Conservation (phyloP, 30 jellyfish, hydroid and myxozoan species). For the Mastigias papua region DNA sequence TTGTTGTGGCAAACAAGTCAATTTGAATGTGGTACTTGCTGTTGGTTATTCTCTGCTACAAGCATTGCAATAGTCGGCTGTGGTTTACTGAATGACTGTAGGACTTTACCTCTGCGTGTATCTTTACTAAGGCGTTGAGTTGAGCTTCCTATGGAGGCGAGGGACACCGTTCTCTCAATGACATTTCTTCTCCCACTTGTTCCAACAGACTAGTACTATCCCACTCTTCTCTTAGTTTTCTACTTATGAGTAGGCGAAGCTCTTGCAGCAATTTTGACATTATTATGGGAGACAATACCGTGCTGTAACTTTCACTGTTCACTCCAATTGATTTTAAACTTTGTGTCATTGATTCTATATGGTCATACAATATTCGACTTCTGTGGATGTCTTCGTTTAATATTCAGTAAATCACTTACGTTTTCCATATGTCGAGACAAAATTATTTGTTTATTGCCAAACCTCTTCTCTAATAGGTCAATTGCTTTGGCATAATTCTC, state of each 20-base stretch:
- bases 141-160: neutral
- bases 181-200: slow-evolving; percentile 33
- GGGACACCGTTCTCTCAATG: slow-evolving; percentile 21
- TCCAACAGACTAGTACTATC: slow-evolving; percentile 13
- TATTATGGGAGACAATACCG: slow-evolving; percentile 7
- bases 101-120: neutral
- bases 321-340: slow-evolving; percentile 29
- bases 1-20: slow-evolving; percentile 14
- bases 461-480: slow-evolving; percentile 19
- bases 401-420: slow-evolving; percentile 7
- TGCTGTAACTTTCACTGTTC: neutral
- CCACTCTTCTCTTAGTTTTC: slow-evolving; percentile 32
- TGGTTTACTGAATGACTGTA: neutral
- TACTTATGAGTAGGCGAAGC: slow-evolving; percentile 7
- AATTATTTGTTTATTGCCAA: slow-evolving; percentile 33
- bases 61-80: slow-evolving; percentile 27
- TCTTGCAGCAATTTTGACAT: slow-evolving; percentile 28
- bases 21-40: neutral
- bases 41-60: slow-evolving; percentile 7
- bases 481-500: slow-evolving; percentile 26
- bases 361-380: slow-evolving; percentile 17
- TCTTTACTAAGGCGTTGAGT: neutral
- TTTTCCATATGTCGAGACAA: slow-evolving; percentile 30
- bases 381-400: slow-evolving; percentile 8
- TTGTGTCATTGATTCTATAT: slow-evolving; percentile 1